A percentile compares a stretch with the other conserved stretches of the same genome.
These are phyloP conservation scores for Hassar affinis DNA, from an alignment of 2,113 vertebrate genomes.

Conservation along the genomic window DNA sequence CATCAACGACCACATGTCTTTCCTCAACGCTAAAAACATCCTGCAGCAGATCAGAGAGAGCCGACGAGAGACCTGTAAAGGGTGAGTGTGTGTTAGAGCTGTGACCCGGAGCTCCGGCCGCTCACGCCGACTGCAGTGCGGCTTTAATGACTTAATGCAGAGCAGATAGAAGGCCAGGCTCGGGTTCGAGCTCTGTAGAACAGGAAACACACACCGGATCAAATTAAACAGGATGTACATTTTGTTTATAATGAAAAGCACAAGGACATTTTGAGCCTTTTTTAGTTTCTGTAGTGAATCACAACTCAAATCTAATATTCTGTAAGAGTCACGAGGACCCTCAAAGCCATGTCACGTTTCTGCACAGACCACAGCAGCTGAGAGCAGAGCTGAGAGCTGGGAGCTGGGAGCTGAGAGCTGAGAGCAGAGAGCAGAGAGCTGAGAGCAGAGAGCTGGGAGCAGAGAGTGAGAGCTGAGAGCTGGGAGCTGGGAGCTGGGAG, in stretches of 20 bases:
- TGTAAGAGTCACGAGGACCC: neutral
- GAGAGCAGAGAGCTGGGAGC: too few relatives aligned
- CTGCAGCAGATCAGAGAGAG: conserved; percentile 71
- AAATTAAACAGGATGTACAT: neutral
- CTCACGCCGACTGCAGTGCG: conserved; percentile 37
- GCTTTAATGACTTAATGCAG: conserved; percentile 58
- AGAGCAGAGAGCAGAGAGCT: too few relatives aligned
- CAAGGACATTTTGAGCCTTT: neutral
- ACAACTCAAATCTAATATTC: neutral
- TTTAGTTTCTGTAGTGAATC: neutral
- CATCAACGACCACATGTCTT: conserved; percentile 72
- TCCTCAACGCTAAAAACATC: conserved; percentile 71
- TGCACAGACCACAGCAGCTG: too few relatives aligned
- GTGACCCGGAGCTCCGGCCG: conserved; percentile 32
- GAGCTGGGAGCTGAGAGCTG: too few relatives aligned
- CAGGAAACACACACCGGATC: neutral
- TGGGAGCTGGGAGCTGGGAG: too few relatives aligned
- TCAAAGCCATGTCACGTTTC: too few relatives aligned
- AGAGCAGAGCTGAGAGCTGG: too few relatives aligned
- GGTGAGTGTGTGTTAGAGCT: conserved; percentile 61
- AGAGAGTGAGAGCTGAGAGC: too few relatives aligned
- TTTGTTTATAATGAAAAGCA: neutral
- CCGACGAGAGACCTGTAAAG: conserved; percentile 67
- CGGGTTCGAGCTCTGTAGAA: conserved; percentile 28
- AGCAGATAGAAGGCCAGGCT: conserved; percentile 34